Evolutionary conservation across 2,888 invertebrate species (phyloP), one percentile per base, ranked within the genome.

Genomic region (Blera fallax): DNA sequence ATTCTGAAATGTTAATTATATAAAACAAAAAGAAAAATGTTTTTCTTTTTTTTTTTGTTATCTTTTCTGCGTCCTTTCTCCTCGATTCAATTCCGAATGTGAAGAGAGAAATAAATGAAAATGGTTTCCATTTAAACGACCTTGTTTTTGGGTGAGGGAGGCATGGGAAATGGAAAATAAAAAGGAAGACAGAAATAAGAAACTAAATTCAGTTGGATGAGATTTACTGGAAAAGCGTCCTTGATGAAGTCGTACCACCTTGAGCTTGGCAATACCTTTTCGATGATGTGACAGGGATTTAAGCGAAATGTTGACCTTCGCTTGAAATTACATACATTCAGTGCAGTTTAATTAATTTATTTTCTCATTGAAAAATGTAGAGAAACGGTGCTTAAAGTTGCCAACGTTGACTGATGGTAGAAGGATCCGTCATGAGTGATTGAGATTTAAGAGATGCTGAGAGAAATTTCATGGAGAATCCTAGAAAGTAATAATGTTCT

Each of bases 1-100:
- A 65, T 69, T 29, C 74, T 80, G 74, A 80, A 78, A 80, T 80
- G 80, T 84, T 80, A 84, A 84, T 84, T 84, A 80, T 56, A 65
- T 58, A 52, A 50, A 69, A 64, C 27, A 74, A 76, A 84, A 79
- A 69, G 34, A 73, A 21, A 73, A 74, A 64, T 58, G 56, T 58
- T 72, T 69, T 70, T 37, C 67, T 34, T 27, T 60, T 67, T 54
- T 14, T 37, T 18, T 50, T 50, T n/a, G 24, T 50, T 21, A 3
- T 32, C 29, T n/a, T 67, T 60, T n/a, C 10, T 54, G 58, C 48
- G 11, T 40, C 29, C 21, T 58, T 40, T 14, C 58, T 58, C 37
- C 40, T 40, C 77, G 29, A 69, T 69, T 69, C 32, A 69, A 54
- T 62, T 69, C 14, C 21, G 50, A 77, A 67, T 70, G 62, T 24